Percentiles rank a stretch among this genome's conserved stretches.
Evolutionary conservation across 2,888 invertebrate species (phyloP).

Genomic region (Marronus borbonicus): DNA sequence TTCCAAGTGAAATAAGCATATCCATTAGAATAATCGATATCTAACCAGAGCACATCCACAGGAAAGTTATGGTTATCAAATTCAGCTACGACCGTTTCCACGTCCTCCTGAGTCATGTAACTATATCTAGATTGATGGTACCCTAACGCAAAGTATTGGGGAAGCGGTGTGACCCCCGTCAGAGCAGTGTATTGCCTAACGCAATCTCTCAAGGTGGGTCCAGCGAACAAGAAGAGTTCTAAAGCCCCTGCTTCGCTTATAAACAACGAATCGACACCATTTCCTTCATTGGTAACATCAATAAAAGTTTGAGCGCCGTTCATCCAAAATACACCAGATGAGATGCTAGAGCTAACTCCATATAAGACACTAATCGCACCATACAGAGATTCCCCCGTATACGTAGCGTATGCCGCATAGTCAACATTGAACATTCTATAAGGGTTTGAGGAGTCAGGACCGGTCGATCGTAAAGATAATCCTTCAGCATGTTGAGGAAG

Average conservation of each 20-base stretch:
- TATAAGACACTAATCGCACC: slow-evolving; percentile 95
- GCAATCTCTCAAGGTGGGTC: slow-evolving; percentile 86
- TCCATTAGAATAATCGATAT: slow-evolving; percentile 96
- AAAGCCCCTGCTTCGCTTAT: slow-evolving; percentile 95
- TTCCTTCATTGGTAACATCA: slow-evolving; percentile 63
- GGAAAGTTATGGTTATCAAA: slow-evolving; percentile 94
- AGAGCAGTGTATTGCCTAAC: slow-evolving; percentile 88
- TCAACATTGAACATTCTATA: slow-evolving; percentile 95
- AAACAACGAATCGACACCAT: slow-evolving; percentile 80
- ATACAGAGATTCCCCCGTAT: slow-evolving; percentile 94
- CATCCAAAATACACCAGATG: slow-evolving; percentile 53
- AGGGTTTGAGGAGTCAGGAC: slow-evolving; percentile 81
- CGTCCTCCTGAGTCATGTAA: slow-evolving; percentile 95
- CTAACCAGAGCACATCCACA: slow-evolving; percentile 96
- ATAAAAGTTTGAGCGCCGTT: slow-evolving; percentile 53
- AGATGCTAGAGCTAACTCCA: slow-evolving; percentile 72
- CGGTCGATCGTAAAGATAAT: slow-evolving; percentile 86
- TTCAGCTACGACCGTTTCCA: slow-evolving; percentile 83
- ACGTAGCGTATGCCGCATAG: slow-evolving; percentile 95
- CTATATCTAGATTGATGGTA: slow-evolving; percentile 98
- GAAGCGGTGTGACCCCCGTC: slow-evolving; percentile 89
- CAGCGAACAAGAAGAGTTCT: slow-evolving; percentile 91
- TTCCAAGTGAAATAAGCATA: slow-evolving; percentile 99
- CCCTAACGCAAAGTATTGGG: slow-evolving; percentile 88
- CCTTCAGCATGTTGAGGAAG: slow-evolving; percentile 92